These are phyloP conservation scores for Xiphophorus couchianus DNA, from an alignment of 2,113 vertebrate genomes.

Conservation along the genomic window DNA sequence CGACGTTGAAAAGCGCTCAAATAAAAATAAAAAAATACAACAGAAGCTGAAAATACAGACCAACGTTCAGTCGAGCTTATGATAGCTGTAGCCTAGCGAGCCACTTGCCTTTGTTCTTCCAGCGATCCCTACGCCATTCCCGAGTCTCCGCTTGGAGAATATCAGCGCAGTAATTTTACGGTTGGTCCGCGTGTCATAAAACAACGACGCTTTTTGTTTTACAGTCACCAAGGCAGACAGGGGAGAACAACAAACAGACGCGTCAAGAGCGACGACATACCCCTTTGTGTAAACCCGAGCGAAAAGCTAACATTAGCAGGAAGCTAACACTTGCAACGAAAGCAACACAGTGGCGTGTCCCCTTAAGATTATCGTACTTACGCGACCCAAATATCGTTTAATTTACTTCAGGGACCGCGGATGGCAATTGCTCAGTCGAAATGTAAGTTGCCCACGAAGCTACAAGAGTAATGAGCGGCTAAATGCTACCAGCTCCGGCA, in stretches of 20 bases:
- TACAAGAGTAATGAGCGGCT: neutral
- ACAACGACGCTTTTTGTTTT: rapidly evolving
- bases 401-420: neutral
- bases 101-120: constrained; percentile 66
- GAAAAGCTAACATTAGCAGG: constrained; percentile 47
- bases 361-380: too few relatives aligned
- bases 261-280: neutral
- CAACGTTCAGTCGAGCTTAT: constrained; percentile 23
- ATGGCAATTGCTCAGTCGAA: neutral
- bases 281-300: constrained; percentile 56
- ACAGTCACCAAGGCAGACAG: rapidly evolving
- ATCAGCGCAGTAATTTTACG: rapidly evolving
- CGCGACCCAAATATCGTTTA: neutral
- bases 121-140: neutral
- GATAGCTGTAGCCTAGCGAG: constrained; percentile 48
- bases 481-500: constrained; percentile 43
- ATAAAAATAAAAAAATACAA: neutral
- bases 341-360: neutral
- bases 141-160: neutral
- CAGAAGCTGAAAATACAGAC: neutral
- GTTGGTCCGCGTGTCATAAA: neutral
- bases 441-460: neutral
- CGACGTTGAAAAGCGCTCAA: neutral
- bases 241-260: constrained; percentile 24
- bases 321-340: constrained; percentile 22